Evolutionary conservation across 2,888 invertebrate genomes (phyloP).

Genomic region (Cynaeus angustus): DNA sequence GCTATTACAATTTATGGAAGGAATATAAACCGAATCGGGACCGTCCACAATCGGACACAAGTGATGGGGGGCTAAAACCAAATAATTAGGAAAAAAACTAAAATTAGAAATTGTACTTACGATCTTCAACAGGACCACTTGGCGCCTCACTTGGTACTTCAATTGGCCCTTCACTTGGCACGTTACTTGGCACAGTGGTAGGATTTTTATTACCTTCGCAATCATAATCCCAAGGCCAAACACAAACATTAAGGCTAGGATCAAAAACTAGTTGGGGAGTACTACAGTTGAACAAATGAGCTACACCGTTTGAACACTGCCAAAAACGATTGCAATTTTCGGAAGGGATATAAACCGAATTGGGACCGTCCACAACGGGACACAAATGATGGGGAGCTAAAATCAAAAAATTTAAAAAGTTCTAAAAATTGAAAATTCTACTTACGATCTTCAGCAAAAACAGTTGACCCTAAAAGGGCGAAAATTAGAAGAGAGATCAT

Average conservation of each 20-base stretch:
- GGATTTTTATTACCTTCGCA: conserved; percentile 42
- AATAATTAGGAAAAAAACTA: not conserved
- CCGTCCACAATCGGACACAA: conserved; percentile 54
- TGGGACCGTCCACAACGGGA: conserved; percentile 52
- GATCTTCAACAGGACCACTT: too few relatives aligned
- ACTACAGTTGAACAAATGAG: conserved; percentile 50
- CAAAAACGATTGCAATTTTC: conserved; percentile 56
- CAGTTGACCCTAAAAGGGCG: conserved; percentile 14
- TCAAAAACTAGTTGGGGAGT: conserved; percentile 50
- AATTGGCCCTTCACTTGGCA: too few relatives aligned
- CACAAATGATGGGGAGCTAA: conserved; percentile 40
- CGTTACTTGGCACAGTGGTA: not conserved
- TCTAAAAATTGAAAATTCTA: not conserved
- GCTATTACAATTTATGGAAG: conserved; percentile 53
- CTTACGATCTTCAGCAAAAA: not conserved
- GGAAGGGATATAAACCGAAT: conserved; percentile 54
- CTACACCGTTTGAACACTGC: conserved; percentile 55
- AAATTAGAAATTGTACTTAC: not conserved
- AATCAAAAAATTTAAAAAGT: not conserved
- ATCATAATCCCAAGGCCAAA: conserved; percentile 51
- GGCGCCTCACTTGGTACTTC: conserved; percentile 11
- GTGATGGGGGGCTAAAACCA: conserved; percentile 19
- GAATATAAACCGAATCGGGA: conserved; percentile 51
- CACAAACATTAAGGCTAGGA: conserved; percentile 54
- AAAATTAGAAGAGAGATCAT: conserved; percentile 12